Evolutionary conservation across 1,140 invertebrate species (phyloP).

Genomic region (Penaeus chinensis): DNA sequence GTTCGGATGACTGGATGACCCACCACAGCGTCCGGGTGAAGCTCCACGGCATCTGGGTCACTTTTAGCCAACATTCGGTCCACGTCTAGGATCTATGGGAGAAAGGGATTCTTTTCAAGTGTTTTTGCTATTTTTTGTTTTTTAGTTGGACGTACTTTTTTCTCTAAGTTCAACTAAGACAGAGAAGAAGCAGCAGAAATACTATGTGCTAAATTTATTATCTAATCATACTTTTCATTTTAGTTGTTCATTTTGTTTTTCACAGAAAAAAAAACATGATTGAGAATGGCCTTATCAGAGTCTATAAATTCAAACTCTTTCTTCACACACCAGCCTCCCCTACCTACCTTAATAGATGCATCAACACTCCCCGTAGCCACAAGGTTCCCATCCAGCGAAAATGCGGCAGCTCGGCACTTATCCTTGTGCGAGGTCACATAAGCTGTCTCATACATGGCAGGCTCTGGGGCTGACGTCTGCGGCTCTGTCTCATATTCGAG

Average conservation of each 20-base stretch:
- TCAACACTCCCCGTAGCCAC: constrained; percentile 99
- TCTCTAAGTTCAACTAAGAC: too few relatives aligned
- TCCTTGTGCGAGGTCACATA: constrained; percentile 99
- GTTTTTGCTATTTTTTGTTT: too few relatives aligned
- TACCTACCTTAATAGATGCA: constrained; percentile 91
- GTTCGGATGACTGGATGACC: constrained; percentile 96
- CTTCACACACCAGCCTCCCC: too few relatives aligned
- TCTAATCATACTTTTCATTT: too few relatives aligned
- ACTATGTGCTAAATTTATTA: too few relatives aligned
- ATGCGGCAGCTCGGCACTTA: constrained; percentile 77
- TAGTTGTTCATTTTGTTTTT: too few relatives aligned
- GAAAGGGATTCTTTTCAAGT: neutral
- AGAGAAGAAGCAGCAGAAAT: too few relatives aligned
- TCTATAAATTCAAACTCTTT: too few relatives aligned
- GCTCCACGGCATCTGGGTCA: constrained; percentile 63
- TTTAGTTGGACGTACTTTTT: neutral
- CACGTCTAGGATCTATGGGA: constrained; percentile 88
- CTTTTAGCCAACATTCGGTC: constrained; percentile 95
- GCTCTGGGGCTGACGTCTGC: constrained; percentile 86
- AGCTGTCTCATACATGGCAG: constrained; percentile 96
- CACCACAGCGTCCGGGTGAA: constrained; percentile 61
- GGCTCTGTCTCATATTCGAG: constrained; percentile 97
- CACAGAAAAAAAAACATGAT: too few relatives aligned
- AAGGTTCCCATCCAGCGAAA: constrained; percentile 92
- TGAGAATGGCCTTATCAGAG: too few relatives aligned